Evolutionary conservation across 2,113 vertebrate species (phyloP), one percentile per base, ranked within the genome.

Genomic region (Lasiurus cinereus): DNA sequence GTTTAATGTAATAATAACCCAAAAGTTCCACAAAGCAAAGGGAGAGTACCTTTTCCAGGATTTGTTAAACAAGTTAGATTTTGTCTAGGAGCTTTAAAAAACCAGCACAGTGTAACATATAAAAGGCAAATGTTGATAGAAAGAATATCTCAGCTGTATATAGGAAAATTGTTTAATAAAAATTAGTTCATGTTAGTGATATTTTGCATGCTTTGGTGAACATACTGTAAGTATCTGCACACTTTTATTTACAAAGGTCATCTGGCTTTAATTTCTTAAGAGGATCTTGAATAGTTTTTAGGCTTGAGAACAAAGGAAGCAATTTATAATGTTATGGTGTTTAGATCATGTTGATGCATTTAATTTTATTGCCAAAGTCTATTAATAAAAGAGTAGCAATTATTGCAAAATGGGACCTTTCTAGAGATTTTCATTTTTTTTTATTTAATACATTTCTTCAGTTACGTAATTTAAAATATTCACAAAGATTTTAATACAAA

Each of bases 331-430:
- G 66, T 89, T 76, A 90, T 1, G 10, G 6, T 27, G 83, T 79
- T 93, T 93, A 94, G 76, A 72, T 83, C 46, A 95, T 52, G 6
- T 79, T 39, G 27, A 72, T 80, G 10, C 19, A 91, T 50, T 87
- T 95, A 79, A 24, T 93, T 89, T 96, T 90, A 94, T 90, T 88
- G 16, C 36, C 52, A 94, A 94, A 83, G 19, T 93, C 54, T 96
- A 33, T 50, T 83, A 69, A 46, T 79, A 36, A 70, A 70, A 86
- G 19, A 67, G 18, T 95, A 80, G 52, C 66, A 79, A 67, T 64
- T 79, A 11, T 73, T 83, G 29, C 6, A 77, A 56, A 70, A 83
- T 94, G 90, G 56, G 39, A 27, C 21, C 89, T 96, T 91, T 62
- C 31, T 83, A 90, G 36, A 59, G 46, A 94, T 92, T 92, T 78